Evolutionary conservation across 2,113 vertebrate genomes (phyloP), one percentile per base, ranked within the genome.

Genomic region (Pogona vitticeps): DNA sequence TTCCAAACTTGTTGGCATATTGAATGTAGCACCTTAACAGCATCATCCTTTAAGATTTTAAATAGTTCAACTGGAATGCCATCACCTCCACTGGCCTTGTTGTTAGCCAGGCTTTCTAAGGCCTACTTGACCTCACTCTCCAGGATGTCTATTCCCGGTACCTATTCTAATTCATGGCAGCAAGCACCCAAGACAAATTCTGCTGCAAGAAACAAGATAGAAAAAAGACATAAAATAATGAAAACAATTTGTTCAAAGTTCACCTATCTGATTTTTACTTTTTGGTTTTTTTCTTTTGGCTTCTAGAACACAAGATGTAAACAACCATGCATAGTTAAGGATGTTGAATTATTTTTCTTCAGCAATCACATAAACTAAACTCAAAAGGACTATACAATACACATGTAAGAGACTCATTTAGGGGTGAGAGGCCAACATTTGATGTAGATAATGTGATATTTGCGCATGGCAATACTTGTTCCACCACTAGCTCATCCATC

Each of bases 391-490:
- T 70, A 21, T 38, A 78, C 23, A 0, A 20, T 33, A 80, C 23
- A 68, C 33, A 71, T 76, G 83, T 81, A 83, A 67, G 67, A 70
- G 65, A 78, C 67, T 14, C 1, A 52, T 71, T 83, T 87, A 52
- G 0, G 38, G 36, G 85, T 83, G 88, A 65, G 2, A 18, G 1
- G 2, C 8, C 79, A 56, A 59, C 40, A 61, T 86, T 90, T 87
- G 59, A 18, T 52, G 73, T 38, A 78, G 17, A 76, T 76, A 87
- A 76, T 70, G 15, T 40, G 31, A 89, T 77, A 73, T 65, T 78
- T 85, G 2, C 59, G 6, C n/a, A 31, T 12, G 40, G 26, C 40
- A 46, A 6, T 58, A 56, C 13, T 65, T 85, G 1, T 88, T 90
- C 31, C 65, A 65, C 77, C 40, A 82, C 28, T 77, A 82, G 12